Evolutionary conservation across 2,113 vertebrate species (phyloP).

Genomic region (Azemiops feae): DNA sequence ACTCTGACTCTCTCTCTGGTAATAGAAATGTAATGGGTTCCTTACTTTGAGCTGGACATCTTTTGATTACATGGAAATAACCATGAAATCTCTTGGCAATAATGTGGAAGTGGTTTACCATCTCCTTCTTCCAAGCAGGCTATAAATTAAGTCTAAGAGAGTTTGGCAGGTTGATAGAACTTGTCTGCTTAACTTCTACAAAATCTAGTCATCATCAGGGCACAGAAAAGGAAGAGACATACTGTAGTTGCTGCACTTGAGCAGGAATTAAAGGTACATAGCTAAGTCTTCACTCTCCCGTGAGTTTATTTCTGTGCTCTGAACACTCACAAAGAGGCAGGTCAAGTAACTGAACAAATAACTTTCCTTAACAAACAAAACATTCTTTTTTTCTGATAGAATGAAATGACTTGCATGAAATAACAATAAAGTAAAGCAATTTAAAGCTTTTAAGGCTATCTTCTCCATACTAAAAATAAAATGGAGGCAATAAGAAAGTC

Average conservation of each 20-base stretch:
- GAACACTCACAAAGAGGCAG: neutral
- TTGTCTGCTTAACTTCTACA: neutral
- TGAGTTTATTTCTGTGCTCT: neutral
- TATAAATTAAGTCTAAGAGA: neutral
- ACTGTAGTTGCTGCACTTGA: neutral
- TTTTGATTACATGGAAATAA: neutral
- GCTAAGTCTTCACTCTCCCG: neutral
- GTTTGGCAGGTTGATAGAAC: neutral
- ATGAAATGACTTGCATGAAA: neutral
- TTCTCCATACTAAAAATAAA: neutral
- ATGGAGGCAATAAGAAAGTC: neutral
- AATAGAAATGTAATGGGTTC: neutral
- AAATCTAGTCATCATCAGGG: constrained; percentile 12
- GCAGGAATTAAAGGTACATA: neutral
- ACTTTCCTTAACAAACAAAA: neutral
- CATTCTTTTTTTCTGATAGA: neutral
- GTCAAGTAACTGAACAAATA: neutral
- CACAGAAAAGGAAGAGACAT: neutral
- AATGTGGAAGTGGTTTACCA: neutral
- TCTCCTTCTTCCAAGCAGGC: neutral
- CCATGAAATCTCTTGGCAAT: neutral
- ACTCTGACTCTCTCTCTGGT: neutral
- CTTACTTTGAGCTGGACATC: neutral
- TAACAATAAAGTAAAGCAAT: neutral
- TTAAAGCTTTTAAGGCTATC: neutral